A percentile compares a stretch with the other conserved stretches of the same genome.
Evolutionary conservation across 1,140 invertebrate species (phyloP).

Genomic region (Conus betulinus): DNA sequence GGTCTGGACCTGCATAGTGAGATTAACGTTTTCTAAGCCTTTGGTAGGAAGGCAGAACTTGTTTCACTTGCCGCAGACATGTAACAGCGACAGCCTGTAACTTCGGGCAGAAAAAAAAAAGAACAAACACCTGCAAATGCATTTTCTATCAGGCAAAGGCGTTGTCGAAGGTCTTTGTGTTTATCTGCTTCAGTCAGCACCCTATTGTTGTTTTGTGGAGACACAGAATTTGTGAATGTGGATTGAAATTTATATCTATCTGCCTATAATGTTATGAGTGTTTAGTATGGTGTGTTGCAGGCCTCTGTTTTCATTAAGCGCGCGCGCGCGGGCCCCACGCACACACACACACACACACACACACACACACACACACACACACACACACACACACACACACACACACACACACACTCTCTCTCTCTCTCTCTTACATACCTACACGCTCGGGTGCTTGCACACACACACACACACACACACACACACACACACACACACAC

Average conservation of each 20-base stretch:
- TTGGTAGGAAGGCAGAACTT: no score
- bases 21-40: no score
- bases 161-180: no score
- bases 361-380: neutral
- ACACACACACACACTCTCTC: neutral
- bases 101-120: no score
- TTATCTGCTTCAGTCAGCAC: no score
- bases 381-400: neutral
- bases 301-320: neutral
- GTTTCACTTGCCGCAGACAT: no score
- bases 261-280: neutral
- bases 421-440: neutral
- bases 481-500: neutral
- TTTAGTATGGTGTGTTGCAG: no score
- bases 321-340: neutral
- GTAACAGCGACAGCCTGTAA: no score
- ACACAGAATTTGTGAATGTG: neutral
- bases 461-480: neutral
- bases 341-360: neutral
- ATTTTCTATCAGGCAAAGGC: no score
- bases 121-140: no score
- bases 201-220: neutral
- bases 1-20: no score
- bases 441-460: neutral
- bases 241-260: no score